Base-by-base conservation (phyloP, 2,113 vertebrate genomes). In the Trochalopteron elliotii region DNA sequence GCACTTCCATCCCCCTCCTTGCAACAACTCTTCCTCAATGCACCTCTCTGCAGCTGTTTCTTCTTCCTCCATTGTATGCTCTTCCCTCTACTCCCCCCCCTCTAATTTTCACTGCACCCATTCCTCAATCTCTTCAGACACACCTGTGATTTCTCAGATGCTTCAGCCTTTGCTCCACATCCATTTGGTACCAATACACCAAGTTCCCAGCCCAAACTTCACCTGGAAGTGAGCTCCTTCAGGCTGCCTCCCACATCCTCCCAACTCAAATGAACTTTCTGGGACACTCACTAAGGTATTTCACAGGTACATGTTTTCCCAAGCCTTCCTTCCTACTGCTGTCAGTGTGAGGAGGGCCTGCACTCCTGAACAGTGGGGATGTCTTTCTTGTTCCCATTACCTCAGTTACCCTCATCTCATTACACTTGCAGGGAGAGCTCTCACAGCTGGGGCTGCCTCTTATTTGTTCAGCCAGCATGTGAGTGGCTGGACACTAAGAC, bases 1-100 rank as follows among this genome's bases (percentile, higher is more conserved):
- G 70, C 25, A 17, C 9, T 15, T 72, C 45, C 30, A 81, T 33
- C 3, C 12, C 31, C 35, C 44, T 67, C 56, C 42, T 79, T 5
- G 0, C 15, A 55, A 56, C 4, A 2, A 44, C 22, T 52, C 44
- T 44, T 56, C 24, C 30, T 15, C 77, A 84, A 9, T 2, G 1
- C 47, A 70, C 5, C 42, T 55, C 60, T 47, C 42, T 39, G 6
- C 64, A 42, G 33, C 42, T 91, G 3, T 33, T 88, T 3, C 44
- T 71, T 23, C 49, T 47, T 69, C 25, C 49, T 67, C 39, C 17
- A 8, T 24, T 42, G 20, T 15, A 63, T 40, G 6, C 23, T 75
- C 56, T 30, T 78, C 24, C 30, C 59, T 45, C 31, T 33, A 30
- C 13, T 45, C 15, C 4, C 10, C 16, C 15, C 30, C 0, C 3